These are phyloP conservation scores for Steinernema scapterisci DNA, from an alignment of 2,888 invertebrate species.

Conservation along the genomic window DNA sequence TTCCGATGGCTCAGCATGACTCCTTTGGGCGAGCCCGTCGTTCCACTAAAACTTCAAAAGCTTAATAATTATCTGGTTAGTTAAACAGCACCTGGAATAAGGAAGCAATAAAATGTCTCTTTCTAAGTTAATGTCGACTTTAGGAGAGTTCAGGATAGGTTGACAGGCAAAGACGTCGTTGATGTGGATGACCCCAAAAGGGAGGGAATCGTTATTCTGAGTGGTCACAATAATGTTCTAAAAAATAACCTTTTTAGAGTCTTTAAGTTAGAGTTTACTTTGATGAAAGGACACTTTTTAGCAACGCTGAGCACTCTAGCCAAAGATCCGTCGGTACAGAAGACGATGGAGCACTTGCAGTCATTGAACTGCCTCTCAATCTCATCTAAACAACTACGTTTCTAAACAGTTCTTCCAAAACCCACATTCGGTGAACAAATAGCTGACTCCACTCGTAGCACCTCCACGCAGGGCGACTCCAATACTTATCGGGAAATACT, in stretches of 20 bases:
- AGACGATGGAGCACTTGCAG: background rate
- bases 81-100: conserved; percentile 79
- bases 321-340: background rate
- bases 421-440: conserved; percentile 58
- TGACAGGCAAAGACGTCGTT: background rate
- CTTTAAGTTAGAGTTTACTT: background rate
- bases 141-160: background rate
- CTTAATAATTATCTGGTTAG: too few species aligned
- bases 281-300: background rate
- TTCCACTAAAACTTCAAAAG: conserved; percentile 33
- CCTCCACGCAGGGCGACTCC: conserved; percentile 50
- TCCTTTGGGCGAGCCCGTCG: conserved; percentile 36
- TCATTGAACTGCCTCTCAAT: background rate
- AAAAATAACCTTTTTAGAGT: background rate
- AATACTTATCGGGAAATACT: conserved; percentile 47
- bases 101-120: conserved; percentile 77
- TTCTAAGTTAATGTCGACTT: conserved; percentile 8
- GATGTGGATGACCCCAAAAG: background rate
- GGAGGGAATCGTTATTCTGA: background rate
- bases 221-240: background rate
- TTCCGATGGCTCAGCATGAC: conserved; percentile 35
- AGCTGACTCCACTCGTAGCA: conserved; percentile 56
- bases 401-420: conserved; percentile 38
- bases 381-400: background rate
- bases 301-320: background rate